Evolutionary conservation across 2,113 vertebrate species (phyloP).

Genomic region (Eulemur rufifrons): DNA sequence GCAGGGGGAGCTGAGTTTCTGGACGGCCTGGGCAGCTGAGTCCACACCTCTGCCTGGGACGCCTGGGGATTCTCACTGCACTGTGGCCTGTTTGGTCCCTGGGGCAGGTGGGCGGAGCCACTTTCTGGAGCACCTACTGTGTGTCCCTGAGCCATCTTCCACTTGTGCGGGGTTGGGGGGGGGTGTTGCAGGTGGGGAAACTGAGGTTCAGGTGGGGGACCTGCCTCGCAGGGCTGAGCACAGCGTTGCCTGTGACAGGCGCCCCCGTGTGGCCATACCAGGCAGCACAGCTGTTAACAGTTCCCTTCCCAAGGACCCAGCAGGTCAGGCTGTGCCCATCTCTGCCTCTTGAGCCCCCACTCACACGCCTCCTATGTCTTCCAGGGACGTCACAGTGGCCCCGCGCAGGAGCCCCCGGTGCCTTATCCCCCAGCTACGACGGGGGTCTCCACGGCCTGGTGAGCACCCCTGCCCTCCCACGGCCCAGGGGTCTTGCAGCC

Average conservation of each 20-base stretch:
- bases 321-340: not conserved
- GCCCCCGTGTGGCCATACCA: not conserved
- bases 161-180: accelerated
- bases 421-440: constrained; percentile 96
- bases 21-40: not conserved
- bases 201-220: not conserved
- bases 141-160: not conserved
- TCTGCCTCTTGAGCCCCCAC: accelerated
- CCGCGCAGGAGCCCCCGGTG: constrained; percentile 90
- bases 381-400: constrained; percentile 96
- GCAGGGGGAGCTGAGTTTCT: not conserved
- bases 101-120: not conserved
- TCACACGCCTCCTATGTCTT: accelerated
- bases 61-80: too few species aligned
- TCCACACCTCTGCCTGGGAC: too few species aligned
- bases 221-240: too few species aligned
- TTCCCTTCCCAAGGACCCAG: not conserved
- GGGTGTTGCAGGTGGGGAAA: not conserved
- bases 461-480: constrained; percentile 51
- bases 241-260: accelerated
- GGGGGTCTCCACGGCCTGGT: constrained; percentile 95
- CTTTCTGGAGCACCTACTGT: not conserved
- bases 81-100: too few species aligned
- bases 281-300: too few species aligned
- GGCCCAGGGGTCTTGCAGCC: too few species aligned